phyloP scores from a whole-genome alignment of 2,113 vertebrate genomes.

The Ancistrus triradiatus region DNA sequence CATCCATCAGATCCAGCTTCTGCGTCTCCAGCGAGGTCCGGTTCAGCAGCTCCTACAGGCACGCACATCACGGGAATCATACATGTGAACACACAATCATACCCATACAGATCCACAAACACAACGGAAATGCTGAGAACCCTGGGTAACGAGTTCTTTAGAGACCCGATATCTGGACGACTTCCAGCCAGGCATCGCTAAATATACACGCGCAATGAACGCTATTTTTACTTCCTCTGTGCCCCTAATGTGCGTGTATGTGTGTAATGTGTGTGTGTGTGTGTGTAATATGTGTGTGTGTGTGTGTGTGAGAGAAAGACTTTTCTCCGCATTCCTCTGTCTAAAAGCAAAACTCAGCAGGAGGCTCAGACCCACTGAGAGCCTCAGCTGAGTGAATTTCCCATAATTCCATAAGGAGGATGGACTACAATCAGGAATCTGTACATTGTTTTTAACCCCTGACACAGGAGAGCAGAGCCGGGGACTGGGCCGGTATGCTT shows the following conservation, averaged over 20 bases:
- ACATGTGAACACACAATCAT: constrained; percentile 1
- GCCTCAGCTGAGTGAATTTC: constrained; percentile 4
- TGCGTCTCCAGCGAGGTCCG: constrained; percentile 89
- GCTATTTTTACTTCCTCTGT: constrained; percentile 65
- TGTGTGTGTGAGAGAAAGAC: neutral
- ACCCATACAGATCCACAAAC: neutral
- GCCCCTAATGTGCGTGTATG: constrained; percentile 38
- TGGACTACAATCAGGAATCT: neutral
- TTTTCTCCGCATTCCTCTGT: constrained; percentile 40
- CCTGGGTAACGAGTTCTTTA: constrained; percentile 45
- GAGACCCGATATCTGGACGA: constrained; percentile 47
- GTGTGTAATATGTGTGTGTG: constrained; percentile 23
- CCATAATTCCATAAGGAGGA: neutral
- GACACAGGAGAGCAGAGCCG: no score
- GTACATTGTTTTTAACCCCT: neutral
- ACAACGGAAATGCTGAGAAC: neutral
- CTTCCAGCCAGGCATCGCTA: constrained; percentile 59
- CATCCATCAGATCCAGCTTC: constrained; percentile 92
- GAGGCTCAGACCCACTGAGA: constrained; percentile 12
- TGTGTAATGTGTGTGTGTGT: constrained; percentile 24
- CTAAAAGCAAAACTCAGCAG: constrained; percentile 29
- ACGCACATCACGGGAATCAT: constrained; percentile 13
- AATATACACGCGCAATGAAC: constrained; percentile 61
- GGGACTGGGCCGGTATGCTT: no score
- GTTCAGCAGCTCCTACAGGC: constrained; percentile 83